Conservation (phyloP, 2,888 invertebrate species). For the Stenchaetothrips biformis region DNA sequence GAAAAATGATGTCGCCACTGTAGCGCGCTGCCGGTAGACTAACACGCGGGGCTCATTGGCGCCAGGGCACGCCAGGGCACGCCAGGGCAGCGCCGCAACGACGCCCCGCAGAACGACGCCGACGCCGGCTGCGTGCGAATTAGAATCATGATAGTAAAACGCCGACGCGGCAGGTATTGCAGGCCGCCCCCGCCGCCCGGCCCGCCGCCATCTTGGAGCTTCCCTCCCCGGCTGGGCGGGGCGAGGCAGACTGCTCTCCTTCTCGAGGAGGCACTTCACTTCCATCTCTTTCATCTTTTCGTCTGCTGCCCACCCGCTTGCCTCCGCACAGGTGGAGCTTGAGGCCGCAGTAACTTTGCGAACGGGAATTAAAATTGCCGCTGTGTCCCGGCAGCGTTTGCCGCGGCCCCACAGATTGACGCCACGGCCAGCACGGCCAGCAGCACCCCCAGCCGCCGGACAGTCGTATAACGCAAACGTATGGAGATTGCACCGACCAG, state of each 20-base stretch:
- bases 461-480: slow-evolving; percentile 23
- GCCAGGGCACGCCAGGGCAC: background rate
- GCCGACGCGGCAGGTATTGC: background rate
- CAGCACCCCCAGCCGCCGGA: background rate
- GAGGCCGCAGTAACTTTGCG: too few species aligned
- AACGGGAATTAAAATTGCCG: background rate
- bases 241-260: background rate
- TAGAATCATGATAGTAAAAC: background rate
- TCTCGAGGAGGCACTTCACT: background rate
- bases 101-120: background rate
- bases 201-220: background rate
- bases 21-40: background rate
- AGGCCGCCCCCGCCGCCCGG: background rate
- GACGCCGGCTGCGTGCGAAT: background rate
- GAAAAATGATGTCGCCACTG: slow-evolving; percentile 1
- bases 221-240: background rate
- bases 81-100: background rate
- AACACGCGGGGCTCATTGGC: background rate
- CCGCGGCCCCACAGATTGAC: background rate
- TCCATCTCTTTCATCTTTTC: background rate
- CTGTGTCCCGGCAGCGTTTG: background rate
- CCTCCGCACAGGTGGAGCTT: background rate
- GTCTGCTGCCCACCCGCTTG: background rate
- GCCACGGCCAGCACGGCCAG: background rate
- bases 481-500: slow-evolving; percentile 6